Evolutionary conservation across 2,113 vertebrate genomes (phyloP).

Genomic region (Lagopus leucura): DNA sequence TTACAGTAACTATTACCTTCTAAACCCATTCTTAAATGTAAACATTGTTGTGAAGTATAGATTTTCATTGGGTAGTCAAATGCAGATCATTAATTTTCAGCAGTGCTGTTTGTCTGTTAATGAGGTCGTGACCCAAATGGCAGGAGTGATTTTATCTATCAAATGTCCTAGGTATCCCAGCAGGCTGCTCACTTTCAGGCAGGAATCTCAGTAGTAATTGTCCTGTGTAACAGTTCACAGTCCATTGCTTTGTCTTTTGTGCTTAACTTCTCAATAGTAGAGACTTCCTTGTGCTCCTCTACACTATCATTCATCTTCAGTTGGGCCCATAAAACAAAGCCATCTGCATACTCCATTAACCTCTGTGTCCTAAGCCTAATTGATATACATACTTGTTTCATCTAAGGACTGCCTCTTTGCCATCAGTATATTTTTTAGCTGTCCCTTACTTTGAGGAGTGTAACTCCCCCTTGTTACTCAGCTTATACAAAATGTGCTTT

Average conservation of each 20-base stretch:
- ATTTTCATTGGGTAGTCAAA: constrained; percentile 47
- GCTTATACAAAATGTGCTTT: background rate
- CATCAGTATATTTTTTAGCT: constrained; percentile 6
- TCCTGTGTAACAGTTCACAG: background rate
- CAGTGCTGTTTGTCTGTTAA: constrained; percentile 61
- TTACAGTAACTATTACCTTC: background rate
- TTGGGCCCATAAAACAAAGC: constrained; percentile 53
- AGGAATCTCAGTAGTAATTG: constrained; percentile 7
- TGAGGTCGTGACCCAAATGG: constrained; percentile 38
- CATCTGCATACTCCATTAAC: constrained; percentile 66
- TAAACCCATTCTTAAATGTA: constrained; percentile 19
- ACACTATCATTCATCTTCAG: constrained; percentile 17
- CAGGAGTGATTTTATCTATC: constrained; percentile 47
- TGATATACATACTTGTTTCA: background rate
- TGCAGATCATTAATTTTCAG: constrained; percentile 70
- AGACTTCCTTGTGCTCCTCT: constrained; percentile 44
- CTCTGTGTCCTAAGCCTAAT: constrained; percentile 15
- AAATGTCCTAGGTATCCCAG: background rate
- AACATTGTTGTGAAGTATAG: background rate
- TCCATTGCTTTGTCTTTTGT: constrained; percentile 44
- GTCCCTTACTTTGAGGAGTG: constrained; percentile 6
- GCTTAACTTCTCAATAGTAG: constrained; percentile 39
- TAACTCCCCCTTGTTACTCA: background rate
- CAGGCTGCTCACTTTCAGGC: constrained; percentile 37
- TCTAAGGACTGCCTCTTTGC: background rate